Base-by-base conservation (phyloP, 2,797 vertebrate genomes). In the Thunnus albacares region DNA sequence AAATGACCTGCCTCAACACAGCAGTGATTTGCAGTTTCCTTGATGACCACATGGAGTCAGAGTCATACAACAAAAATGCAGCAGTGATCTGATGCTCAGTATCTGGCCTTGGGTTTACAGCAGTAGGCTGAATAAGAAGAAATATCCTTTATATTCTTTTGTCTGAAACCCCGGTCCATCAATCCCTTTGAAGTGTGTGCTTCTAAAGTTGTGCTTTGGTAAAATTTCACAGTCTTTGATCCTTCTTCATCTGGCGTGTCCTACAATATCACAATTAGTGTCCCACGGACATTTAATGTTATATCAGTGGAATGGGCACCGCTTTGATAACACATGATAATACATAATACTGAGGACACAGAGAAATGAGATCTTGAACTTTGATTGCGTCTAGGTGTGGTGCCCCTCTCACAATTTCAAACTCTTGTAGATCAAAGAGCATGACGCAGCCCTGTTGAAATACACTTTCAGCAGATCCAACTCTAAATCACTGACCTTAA, bases 21-120 rank as follows among this genome's bases (percentile, higher is more conserved):
- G 59, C 68, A 82, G 57, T 56, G 62, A 67, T 66, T 59, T 91
- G 90, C 76, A 92, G 85, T 94, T 92, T 83, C 83, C 62, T 28
- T 52, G 15, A 74, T 68, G 83, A 83, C 93, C 94, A 94, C 93
- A 83, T 57, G 90, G 91, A 85, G 94, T 92, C 94, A 93, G 88
- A 81, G 77, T 94, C 84, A 87, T 66, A 90, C 94, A 87, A 82
- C 77, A 91, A 86, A 92, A 87, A 71, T 30, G 56, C 67, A 58
- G 30, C 51, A 26, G 77, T n/a, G 74, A 26, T 80, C 24, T 38
- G 6, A 41, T 5, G 51, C 82, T 82, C 68, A 63, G 47, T 68
- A 20, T 28, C 56, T 53, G 69, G 75, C 66, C 74, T 77, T 22
- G 55, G 47, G 17, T 26, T 82, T 67, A 62, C 69, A 83, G 74